Evolutionary conservation across 2,797 vertebrate genomes (phyloP), one percentile per base, ranked within the genome.

Genomic region (Steatocranus sp.): DNA sequence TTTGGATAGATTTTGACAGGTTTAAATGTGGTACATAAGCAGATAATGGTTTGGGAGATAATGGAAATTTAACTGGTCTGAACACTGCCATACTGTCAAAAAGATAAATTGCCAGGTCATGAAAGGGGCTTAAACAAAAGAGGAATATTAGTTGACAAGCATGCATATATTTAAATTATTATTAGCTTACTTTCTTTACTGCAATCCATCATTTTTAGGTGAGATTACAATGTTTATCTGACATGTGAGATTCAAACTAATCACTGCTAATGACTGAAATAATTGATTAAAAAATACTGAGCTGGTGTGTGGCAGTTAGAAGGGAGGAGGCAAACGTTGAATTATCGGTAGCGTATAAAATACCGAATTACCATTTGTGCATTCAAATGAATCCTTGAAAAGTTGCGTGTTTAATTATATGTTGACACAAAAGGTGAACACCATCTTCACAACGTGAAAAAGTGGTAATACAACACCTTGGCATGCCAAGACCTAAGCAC

Each of bases 61-160:
- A 95, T 95, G 94, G 91, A 90, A 89, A 94, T 93, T 86, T 96
- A 86, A 82, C 86, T 38, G 41, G 81, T 90, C 61, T 43, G 84
- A 88, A 85, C 66, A 83, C 81, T 41, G 85, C 86, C 87, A 89
- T 85, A 87, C 82, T 94, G 95, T 95, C 95, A 96, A 91, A 95
- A 95, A 96, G 96, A 97, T 95, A 94, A 96, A 97, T 96, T 91
- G 81, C 84, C 34, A 61, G 93, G 94, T 95, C 95, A 91, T 53
- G 81, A 75, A 80, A 66, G 83, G 89, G 90, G 84, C 88, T 87
- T 82, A 89, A 88, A 88, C 86, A 83, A 93, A 94, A 84, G 51
- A 66, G 74, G 87, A 94, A 92, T 89, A 92, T 88, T 90, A 92
- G 91, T 78, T 92, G 91, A 93, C 88, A 91, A 83, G 84, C 79